Percentiles rank a stretch among this genome's conserved stretches.
These are phyloP conservation scores for Mythimna ferrago DNA, from an alignment of 2,888 invertebrate species.

Conservation along the genomic window DNA sequence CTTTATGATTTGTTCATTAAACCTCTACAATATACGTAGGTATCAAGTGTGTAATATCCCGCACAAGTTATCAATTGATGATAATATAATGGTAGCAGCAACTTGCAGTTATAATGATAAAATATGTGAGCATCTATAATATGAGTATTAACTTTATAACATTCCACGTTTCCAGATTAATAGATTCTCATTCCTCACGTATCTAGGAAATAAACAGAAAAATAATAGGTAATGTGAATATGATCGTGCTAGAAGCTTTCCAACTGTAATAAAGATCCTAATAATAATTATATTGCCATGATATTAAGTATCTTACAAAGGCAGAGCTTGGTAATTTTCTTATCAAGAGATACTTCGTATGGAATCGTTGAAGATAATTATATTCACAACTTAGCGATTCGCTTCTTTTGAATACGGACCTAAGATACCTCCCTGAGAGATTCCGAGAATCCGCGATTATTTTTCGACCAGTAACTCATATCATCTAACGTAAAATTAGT, in stretches of 20 bases:
- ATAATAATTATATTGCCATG: not conserved
- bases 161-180: not conserved
- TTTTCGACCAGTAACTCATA: not conserved
- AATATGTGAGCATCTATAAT: conserved; percentile 1
- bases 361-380: not conserved
- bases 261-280: not conserved
- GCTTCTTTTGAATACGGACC: not conserved
- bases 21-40: not conserved
- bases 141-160: not conserved
- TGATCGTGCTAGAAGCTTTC: not conserved
- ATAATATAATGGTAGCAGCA: too few species aligned
- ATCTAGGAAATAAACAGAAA: not conserved
- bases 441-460: not conserved
- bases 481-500: not conserved
- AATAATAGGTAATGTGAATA: not conserved
- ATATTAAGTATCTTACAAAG: not conserved
- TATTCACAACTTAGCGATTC: not conserved
- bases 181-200: not conserved
- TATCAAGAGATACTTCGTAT: not conserved
- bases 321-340: not conserved
- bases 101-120: not conserved
- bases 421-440: not conserved
- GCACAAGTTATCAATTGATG: not conserved
- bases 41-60: not conserved
- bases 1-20: not conserved